phyloP scores from a whole-genome alignment of 2,888 invertebrate species.

The Agonopterix alstromeriana region DNA sequence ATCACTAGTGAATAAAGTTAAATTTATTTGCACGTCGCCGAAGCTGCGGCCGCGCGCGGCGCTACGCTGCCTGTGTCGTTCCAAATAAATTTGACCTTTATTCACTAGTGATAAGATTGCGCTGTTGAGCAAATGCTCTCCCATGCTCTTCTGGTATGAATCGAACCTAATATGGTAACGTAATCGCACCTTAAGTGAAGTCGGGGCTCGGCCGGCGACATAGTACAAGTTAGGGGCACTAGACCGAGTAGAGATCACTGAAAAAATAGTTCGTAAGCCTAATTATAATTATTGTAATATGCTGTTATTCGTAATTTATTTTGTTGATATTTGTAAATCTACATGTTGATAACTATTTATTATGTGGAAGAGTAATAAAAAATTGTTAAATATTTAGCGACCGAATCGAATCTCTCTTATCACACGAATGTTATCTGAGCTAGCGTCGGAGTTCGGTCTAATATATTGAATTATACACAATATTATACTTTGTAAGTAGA shows the following conservation, averaged over 20 bases:
- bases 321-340: constrained; percentile 77
- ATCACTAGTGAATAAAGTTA: too few species aligned
- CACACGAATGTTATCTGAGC: constrained; percentile 28
- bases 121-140: too few species aligned
- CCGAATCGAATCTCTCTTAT: constrained; percentile 49
- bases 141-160: too few species aligned
- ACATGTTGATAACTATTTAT: constrained; percentile 77
- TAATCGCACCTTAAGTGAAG: not conserved
- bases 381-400: constrained; percentile 71
- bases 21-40: too few species aligned
- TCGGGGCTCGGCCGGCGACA: constrained; percentile 34
- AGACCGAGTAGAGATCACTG: constrained; percentile 54
- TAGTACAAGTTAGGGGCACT: constrained; percentile 67
- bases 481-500: constrained; percentile 52
- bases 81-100: too few species aligned
- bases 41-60: too few species aligned
- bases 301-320: constrained; percentile 77
- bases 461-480: constrained; percentile 65
- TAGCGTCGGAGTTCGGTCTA: constrained; percentile 47
- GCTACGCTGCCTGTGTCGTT: too few species aligned
- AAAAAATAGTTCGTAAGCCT: constrained; percentile 50
- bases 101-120: too few species aligned
- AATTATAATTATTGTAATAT: constrained; percentile 66
- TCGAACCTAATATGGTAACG: too few species aligned
- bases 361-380: constrained; percentile 64